These are phyloP conservation scores for Terrapene triunguis DNA, from an alignment of 2,113 vertebrate genomes.

Conservation along the genomic window DNA sequence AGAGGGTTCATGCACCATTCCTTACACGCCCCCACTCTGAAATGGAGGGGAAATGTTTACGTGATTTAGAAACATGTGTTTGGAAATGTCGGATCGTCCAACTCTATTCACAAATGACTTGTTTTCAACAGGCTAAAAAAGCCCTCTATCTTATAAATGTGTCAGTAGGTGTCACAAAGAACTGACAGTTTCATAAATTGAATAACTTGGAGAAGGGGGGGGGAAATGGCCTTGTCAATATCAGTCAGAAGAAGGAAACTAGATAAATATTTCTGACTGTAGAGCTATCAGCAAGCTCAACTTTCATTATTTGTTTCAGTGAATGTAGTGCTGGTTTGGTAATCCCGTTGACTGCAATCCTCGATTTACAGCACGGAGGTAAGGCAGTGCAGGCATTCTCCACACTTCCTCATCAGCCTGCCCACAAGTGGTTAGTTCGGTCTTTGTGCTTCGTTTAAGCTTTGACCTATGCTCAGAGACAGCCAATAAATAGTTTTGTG, in stretches of 20 bases:
- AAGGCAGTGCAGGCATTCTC: background rate
- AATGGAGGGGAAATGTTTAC: background rate
- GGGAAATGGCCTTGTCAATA: background rate
- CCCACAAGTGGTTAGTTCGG: background rate
- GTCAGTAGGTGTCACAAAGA: background rate
- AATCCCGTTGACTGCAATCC: background rate
- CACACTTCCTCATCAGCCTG: background rate
- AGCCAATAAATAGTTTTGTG: background rate
- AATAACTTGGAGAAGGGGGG: background rate
- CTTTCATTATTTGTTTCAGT: background rate
- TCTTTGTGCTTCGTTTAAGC: background rate
- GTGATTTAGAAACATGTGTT: background rate
- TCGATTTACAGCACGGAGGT: background rate
- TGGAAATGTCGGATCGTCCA: background rate
- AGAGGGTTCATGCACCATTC: rapidly evolving
- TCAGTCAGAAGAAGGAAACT: background rate
- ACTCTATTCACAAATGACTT: background rate
- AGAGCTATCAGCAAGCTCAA: constrained; percentile 2
- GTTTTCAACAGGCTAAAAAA: background rate
- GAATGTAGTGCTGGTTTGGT: background rate
- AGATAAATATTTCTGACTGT: background rate
- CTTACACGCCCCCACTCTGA: background rate
- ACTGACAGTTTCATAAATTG: constrained; percentile 22
- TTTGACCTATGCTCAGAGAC: background rate
- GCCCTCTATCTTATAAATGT: background rate